Percentiles rank a stretch among this genome's conserved stretches.
These are phyloP conservation scores for Lordiphosa stackelbergi DNA, from an alignment of 1,140 invertebrate species.

Conservation along the genomic window DNA sequence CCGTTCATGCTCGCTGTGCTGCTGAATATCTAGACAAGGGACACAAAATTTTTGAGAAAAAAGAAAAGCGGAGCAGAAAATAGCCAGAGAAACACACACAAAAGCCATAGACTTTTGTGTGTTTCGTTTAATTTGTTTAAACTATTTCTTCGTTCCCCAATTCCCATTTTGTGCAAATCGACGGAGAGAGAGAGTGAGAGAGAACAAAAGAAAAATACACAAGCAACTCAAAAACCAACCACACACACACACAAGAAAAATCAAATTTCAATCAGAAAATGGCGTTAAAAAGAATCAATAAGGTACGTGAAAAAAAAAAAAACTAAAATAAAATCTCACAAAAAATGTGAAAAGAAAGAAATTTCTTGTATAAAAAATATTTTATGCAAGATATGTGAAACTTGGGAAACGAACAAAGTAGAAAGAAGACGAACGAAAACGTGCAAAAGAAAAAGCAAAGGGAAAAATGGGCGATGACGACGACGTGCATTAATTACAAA, in stretches of 20 bases:
- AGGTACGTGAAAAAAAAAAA: conserved; percentile 83
- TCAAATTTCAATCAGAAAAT: conserved; percentile 81
- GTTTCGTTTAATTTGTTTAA: conserved; percentile 61
- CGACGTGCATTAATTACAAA: conserved; percentile 59
- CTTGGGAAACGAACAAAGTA: conserved; percentile 55
- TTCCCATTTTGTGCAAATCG: conserved; percentile 53
- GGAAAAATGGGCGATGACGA: conserved; percentile 59
- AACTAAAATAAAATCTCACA: conserved; percentile 16
- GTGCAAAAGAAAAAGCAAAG: conserved; percentile 50
- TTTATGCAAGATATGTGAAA: conserved; percentile 77
- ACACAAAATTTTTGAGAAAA: conserved; percentile 52
- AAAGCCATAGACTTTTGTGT: conserved; percentile 54
- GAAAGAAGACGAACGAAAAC: conserved; percentile 75
- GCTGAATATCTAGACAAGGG: conserved; percentile 68
- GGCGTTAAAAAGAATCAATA: conserved; percentile 97
- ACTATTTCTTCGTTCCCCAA: conserved; percentile 29
- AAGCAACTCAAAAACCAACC: conserved; percentile 54
- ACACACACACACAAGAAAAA: conserved; percentile 68
- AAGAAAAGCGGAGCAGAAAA: conserved; percentile 57
- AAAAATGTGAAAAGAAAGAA: conserved; percentile 28
- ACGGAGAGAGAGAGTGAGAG: conserved; percentile 16
- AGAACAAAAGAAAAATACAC: conserved; percentile 62
- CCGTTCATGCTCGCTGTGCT: conserved; percentile 69
- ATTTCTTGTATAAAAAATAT: conserved; percentile 59
- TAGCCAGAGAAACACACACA: conserved; percentile 46